Base-by-base conservation (phyloP, 1,140 invertebrate species). In the Drosophila persimilis region DNA sequence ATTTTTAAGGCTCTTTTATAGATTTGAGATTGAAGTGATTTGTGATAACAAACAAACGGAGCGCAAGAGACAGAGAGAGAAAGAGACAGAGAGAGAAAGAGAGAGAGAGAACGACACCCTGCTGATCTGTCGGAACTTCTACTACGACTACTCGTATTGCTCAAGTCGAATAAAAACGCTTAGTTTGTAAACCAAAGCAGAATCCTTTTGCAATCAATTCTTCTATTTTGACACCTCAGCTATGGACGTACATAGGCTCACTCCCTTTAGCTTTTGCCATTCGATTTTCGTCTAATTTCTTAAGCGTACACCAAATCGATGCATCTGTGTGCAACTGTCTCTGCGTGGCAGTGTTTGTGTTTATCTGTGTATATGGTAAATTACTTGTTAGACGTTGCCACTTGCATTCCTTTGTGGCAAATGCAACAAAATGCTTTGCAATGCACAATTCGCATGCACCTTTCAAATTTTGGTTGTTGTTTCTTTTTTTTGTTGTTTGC, bases 381-480 rank as follows among this genome's bases (percentile, higher is more conserved):
- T 71, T 71, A 71, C 67, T 71, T 58, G 67, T 71, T 69, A 69
- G 65, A 44, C 45, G 51, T 64, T 71, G 47, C 65, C 47, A 71
- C 65, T 71, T 59, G 65, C 67, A 84, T 84, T 84, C 83, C 80
- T 85, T 84, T 84, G 80, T 85, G 70, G 50, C 58, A 84, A 84
- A 85, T 84, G 72, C 77, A 71, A 71, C 65, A 69, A 69, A 69
- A 69, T 69, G 63, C 45, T 52, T 84, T 85, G 80, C 80, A 85
- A 85, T 84, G 80, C 80, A 35, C 35, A 84, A 84, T 84, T 80
- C 80, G 80, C 81, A 80, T 84, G 80, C 80, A 84, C 80, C 80
- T 84, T 84, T 84, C 80, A 84, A 84, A 84, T 84, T 85, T 84
- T 39, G 35, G 35, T 39, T 39, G 35, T 39, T 39, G 3, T 13